phyloP scores from a whole-genome alignment of 2,888 invertebrate genomes.

The Tenthredo notha region DNA sequence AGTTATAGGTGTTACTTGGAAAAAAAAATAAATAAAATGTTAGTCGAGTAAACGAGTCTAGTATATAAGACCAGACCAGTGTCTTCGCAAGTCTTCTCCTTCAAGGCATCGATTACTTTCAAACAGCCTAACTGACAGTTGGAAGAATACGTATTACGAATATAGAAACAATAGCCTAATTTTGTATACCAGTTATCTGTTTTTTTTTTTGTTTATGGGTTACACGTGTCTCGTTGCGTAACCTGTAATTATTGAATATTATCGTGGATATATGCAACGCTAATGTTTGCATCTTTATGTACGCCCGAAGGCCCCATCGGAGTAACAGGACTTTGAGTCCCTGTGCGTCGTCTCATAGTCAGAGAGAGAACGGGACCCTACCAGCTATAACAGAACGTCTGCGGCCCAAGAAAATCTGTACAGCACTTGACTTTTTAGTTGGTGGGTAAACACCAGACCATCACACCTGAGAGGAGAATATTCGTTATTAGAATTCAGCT shows the following conservation, averaged over 20 bases:
- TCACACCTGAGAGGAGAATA: not conserved
- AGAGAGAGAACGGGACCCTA: slow-evolving; percentile 46
- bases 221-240: slow-evolving; percentile 33
- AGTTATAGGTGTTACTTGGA: not conserved
- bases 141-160: not conserved
- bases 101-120: not conserved
- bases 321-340: slow-evolving; percentile 69
- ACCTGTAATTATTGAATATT: slow-evolving; percentile 47
- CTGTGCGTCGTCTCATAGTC: slow-evolving; percentile 39
- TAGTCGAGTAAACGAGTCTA: not conserved
- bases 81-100: not conserved
- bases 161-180: no score
- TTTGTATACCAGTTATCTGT: not conserved
- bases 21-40: not conserved
- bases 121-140: not conserved
- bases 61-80: not conserved
- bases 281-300: slow-evolving; percentile 52
- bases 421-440: slow-evolving; percentile 35
- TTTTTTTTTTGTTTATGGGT: not conserved
- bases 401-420: not conserved
- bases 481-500: not conserved
- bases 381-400: slow-evolving; percentile 4
- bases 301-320: slow-evolving; percentile 63
- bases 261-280: slow-evolving; percentile 34
- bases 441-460: not conserved